These are phyloP conservation scores for Cheiracanthium punctorium DNA, from an alignment of 2,888 invertebrate genomes.

Conservation along the genomic window DNA sequence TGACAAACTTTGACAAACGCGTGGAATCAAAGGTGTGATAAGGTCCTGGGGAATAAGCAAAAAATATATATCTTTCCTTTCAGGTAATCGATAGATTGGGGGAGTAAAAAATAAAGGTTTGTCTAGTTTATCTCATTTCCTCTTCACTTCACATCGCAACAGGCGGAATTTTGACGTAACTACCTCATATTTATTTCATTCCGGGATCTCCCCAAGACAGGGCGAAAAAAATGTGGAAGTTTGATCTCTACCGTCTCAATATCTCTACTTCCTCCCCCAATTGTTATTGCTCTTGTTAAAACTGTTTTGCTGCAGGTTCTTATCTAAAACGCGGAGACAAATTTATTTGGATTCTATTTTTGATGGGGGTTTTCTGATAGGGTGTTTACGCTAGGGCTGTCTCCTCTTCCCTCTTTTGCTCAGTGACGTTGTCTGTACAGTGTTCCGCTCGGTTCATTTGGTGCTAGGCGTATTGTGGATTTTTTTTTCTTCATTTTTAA, in stretches of 20 bases:
- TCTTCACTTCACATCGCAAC: constrained; percentile 54
- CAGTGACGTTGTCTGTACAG: neutral
- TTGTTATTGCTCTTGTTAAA: constrained; percentile 66
- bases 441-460: constrained; percentile 58
- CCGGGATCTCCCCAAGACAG: constrained; percentile 20
- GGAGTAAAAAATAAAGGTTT: constrained; percentile 22
- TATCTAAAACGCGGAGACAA: constrained; percentile 64
- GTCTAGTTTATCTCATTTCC: constrained; percentile 66
- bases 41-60: neutral
- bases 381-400: constrained; percentile 55
- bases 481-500: constrained; percentile 8
- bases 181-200: constrained; percentile 69
- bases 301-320: constrained; percentile 49
- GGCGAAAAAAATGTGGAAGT: constrained; percentile 30
- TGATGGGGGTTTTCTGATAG: constrained; percentile 45
- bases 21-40: constrained; percentile 2
- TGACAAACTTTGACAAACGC: neutral
- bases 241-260: constrained; percentile 58
- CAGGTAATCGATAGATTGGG: constrained; percentile 30
- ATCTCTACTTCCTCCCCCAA: constrained; percentile 10
- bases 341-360: constrained; percentile 66
- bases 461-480: constrained; percentile 24
- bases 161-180: constrained; percentile 60
- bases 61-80: neutral
- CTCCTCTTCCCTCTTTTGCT: constrained; percentile 21